phyloP scores from a whole-genome alignment of 2,888 invertebrate species.

The Ichneumoninae sp. region DNA sequence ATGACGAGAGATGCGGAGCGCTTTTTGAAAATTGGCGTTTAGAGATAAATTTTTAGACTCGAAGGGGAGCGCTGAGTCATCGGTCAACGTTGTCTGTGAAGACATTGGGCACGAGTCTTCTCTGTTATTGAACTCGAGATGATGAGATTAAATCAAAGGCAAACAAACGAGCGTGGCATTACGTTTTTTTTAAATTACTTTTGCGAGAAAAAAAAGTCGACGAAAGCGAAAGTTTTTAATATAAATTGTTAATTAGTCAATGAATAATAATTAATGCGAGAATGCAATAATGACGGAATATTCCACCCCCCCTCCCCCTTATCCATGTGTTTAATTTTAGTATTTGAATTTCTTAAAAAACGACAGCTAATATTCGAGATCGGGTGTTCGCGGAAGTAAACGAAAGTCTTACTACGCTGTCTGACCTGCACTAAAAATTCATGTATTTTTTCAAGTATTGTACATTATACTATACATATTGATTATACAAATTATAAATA shows the following conservation, averaged over 20 bases:
- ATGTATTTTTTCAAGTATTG: conserved; percentile 81
- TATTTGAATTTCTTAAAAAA: conserved; percentile 39
- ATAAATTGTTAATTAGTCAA: conserved; percentile 62
- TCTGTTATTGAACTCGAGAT: conserved; percentile 34
- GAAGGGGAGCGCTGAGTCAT: background rate
- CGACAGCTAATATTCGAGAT: conserved; percentile 57
- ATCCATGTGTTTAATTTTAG: conserved; percentile 31
- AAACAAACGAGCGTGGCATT: conserved; percentile 58
- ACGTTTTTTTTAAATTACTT: conserved; percentile 29
- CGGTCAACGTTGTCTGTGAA: conserved; percentile 54
- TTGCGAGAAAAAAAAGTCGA: conserved; percentile 11
- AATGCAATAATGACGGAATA: conserved; percentile 57
- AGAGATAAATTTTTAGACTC: conserved; percentile 5
- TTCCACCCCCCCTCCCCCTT: conserved; percentile 1
- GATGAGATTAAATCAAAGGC: conserved; percentile 61
- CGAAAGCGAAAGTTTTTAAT: conserved; percentile 33
- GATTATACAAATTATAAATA: conserved; percentile 76
- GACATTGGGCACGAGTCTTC: conserved; percentile 22
- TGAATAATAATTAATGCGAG: conserved; percentile 44
- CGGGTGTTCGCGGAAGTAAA: conserved; percentile 60
- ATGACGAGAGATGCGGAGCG: background rate
- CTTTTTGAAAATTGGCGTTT: background rate
- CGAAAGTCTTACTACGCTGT: conserved; percentile 71
- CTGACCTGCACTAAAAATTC: conserved; percentile 78
- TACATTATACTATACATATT: conserved; percentile 80